Evolutionary conservation across 2,113 vertebrate species (phyloP).

Genomic region (Rhinichthys klamathensis): DNA sequence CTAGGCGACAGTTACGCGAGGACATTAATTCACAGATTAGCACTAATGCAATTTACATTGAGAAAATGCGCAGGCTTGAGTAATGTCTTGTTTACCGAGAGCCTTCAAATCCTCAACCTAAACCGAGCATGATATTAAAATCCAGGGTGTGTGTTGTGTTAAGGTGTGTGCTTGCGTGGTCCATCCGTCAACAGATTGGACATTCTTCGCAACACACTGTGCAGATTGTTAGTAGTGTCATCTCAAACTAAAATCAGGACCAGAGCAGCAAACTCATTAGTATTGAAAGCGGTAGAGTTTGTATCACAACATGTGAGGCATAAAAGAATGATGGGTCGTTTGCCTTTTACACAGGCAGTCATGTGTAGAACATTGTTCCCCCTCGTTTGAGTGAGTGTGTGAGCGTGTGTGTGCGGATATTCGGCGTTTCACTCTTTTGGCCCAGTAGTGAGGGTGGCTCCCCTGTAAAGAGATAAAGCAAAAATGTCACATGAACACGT

Average conservation of each 20-base stretch:
- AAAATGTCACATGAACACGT: background rate
- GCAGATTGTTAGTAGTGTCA: conserved; percentile 66
- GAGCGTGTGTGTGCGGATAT: conserved; percentile 43
- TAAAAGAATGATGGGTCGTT: conserved; percentile 59
- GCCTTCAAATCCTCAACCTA: conserved; percentile 21
- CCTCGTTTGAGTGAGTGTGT: conserved; percentile 17
- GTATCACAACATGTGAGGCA: conserved; percentile 75
- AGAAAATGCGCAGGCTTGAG: conserved; percentile 10
- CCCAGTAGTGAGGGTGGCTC: conserved; percentile 61
- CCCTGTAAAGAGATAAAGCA: conserved; percentile 51
- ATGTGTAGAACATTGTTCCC: conserved; percentile 63
- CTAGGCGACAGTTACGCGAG: conserved; percentile 31
- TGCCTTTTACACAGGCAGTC: conserved; percentile 72
- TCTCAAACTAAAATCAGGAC: conserved; percentile 40
- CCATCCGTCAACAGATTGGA: conserved; percentile 52
- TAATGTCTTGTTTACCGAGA: conserved; percentile 19
- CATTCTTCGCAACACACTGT: conserved; percentile 40
- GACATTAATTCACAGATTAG: conserved; percentile 37
- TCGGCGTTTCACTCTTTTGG: conserved; percentile 65
- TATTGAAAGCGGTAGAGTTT: conserved; percentile 70
- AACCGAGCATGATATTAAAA: conserved; percentile 48
- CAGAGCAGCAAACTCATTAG: conserved; percentile 61
- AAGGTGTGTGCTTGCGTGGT: conserved; percentile 32
- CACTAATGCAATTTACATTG: conserved; percentile 10
- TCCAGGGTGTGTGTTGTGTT: conserved; percentile 30